A percentile compares a stretch with the other conserved stretches of the same genome.
These are phyloP conservation scores for Desmodus rotundus DNA, from an alignment of 2,113 vertebrate species.

Conservation along the genomic window DNA sequence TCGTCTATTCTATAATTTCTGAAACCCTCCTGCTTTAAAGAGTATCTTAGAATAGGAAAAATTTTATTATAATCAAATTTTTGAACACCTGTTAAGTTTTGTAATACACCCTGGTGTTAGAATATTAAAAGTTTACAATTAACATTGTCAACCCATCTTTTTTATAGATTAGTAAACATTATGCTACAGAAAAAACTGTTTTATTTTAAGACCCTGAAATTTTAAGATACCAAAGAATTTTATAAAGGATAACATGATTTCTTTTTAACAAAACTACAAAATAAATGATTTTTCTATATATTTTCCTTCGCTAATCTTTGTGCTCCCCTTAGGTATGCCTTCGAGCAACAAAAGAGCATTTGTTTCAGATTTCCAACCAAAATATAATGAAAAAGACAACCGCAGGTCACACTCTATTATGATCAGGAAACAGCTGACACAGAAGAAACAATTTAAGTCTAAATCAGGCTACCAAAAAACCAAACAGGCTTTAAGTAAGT, in stretches of 20 bases:
- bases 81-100: slow-evolving; percentile 22
- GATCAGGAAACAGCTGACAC: neutral
- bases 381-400: neutral
- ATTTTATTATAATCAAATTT: neutral
- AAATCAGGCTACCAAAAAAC: neutral
- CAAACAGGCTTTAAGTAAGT: neutral
- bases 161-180: neutral
- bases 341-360: neutral
- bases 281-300: neutral
- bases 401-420: neutral
- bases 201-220: neutral
- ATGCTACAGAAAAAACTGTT: neutral
- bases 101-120: neutral
- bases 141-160: neutral
- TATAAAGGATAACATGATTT: neutral
- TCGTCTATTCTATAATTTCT: slow-evolving; percentile 11
- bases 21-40: neutral
- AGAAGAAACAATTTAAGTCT: neutral
- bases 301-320: neutral
- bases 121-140: slow-evolving; percentile 28
- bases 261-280: neutral
- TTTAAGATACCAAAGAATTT: slow-evolving; percentile 13
- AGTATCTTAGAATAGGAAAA: neutral
- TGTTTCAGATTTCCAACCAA: neutral
- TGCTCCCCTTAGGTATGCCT: neutral